Evolutionary conservation across 1,140 invertebrate genomes (phyloP).

Genomic region (Danaus melanippus): DNA sequence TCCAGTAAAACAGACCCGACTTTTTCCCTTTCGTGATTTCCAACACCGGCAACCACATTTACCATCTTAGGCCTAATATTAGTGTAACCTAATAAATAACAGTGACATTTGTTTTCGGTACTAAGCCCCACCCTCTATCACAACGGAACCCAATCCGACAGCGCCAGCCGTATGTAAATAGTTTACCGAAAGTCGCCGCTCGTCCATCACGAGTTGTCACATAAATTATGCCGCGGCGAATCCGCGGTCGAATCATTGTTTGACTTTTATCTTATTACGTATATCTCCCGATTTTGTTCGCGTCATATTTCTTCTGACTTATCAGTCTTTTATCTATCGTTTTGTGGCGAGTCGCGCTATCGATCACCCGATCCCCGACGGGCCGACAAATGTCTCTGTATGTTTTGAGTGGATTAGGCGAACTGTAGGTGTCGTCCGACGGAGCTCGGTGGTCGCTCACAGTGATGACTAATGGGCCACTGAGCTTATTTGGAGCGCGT

Average conservation of each 20-base stretch:
- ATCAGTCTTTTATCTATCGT: conserved; percentile 70
- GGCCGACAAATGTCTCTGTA: conserved; percentile 67
- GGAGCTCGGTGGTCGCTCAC: conserved; percentile 36
- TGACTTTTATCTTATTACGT: conserved; percentile 72
- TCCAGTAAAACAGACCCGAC: not conserved
- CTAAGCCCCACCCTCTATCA: conserved; percentile 68
- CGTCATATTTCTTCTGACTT: conserved; percentile 71
- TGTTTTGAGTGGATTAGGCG: conserved; percentile 68
- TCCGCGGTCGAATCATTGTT: conserved; percentile 71
- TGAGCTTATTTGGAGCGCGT: conserved; percentile 58
- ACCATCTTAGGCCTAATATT: conserved; percentile 60
- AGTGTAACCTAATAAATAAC: conserved; percentile 69
- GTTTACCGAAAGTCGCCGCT: conserved; percentile 71
- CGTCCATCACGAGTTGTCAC: conserved; percentile 71
- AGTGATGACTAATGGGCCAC: conserved; percentile 53
- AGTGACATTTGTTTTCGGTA: conserved; percentile 70
- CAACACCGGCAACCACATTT: conserved; percentile 20
- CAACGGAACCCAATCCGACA: conserved; percentile 66
- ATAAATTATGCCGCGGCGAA: conserved; percentile 72
- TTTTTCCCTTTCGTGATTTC: conserved; percentile 11
- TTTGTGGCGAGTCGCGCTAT: conserved; percentile 67
- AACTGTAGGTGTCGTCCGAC: conserved; percentile 39
- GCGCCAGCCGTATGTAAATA: conserved; percentile 68
- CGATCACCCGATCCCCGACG: conserved; percentile 60
- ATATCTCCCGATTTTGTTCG: conserved; percentile 71